Conservation (phyloP, 1,140 invertebrate genomes). For the Vanessa tameamea region DNA sequence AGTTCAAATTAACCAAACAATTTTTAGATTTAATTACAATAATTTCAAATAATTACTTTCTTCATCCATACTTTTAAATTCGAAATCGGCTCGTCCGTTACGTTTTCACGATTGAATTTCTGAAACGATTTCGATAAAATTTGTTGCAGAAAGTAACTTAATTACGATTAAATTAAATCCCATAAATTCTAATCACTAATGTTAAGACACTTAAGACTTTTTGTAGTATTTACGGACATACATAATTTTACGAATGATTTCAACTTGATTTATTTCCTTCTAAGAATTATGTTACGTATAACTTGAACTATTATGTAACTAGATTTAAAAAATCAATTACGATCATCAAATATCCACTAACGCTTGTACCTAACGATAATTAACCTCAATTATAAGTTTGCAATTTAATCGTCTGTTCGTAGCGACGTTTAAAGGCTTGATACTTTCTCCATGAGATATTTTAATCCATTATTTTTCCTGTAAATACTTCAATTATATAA, state of each 20-base stretch:
- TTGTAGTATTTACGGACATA: too few relatives aligned
- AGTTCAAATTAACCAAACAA: neutral
- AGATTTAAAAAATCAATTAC: neutral
- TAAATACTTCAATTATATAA: constrained; percentile 5
- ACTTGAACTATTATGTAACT: neutral
- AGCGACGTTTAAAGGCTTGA: neutral
- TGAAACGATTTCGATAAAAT: too few relatives aligned
- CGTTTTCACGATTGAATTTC: too few relatives aligned
- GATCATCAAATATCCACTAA: neutral
- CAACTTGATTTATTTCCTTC: too few relatives aligned
- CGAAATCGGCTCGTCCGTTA: too few relatives aligned
- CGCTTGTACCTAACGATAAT: constrained; percentile 2
- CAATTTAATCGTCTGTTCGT: neutral
- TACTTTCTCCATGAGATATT: neutral
- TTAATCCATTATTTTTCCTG: neutral
- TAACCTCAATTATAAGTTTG: constrained; percentile 12
- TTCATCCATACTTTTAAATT: neutral
- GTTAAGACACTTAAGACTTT: too few relatives aligned
- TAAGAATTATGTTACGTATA: too few relatives aligned
- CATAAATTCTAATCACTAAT: too few relatives aligned
- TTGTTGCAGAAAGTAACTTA: too few relatives aligned
- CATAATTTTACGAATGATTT: too few relatives aligned
- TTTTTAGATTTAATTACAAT: constrained; percentile 8
- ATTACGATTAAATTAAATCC: too few relatives aligned
- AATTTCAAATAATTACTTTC: neutral